phyloP scores from a whole-genome alignment of 1,140 invertebrate genomes.

The Wasmannia auropunctata region DNA sequence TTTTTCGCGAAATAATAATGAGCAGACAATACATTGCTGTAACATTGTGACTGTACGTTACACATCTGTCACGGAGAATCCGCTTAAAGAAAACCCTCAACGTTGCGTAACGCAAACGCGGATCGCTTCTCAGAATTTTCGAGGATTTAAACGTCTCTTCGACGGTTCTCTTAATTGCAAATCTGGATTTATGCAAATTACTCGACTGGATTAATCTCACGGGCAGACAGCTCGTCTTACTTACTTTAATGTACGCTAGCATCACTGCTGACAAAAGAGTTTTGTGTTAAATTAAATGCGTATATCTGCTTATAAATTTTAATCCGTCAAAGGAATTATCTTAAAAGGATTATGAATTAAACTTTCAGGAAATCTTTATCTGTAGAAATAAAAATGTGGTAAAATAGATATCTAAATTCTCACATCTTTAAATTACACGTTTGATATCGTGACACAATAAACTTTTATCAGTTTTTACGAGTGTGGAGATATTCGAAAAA shows the following conservation, averaged over 20 bases:
- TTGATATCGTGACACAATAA: too few species aligned
- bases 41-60: constrained; percentile 8
- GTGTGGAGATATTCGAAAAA: background rate
- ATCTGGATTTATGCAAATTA: constrained; percentile 59
- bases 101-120: constrained; percentile 30
- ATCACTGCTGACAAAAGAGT: background rate
- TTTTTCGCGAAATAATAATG: background rate
- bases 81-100: constrained; percentile 41
- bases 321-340: background rate
- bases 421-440: background rate
- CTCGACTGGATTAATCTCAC: background rate
- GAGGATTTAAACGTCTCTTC: constrained; percentile 23
- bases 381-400: background rate
- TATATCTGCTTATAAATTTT: background rate
- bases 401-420: background rate
- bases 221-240: background rate
- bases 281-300: background rate
- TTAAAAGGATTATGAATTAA: background rate
- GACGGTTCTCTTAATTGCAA: constrained; percentile 36
- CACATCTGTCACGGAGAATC: constrained; percentile 36
- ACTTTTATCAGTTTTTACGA: background rate
- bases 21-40: background rate
- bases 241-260: background rate
- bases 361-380: constrained; percentile 6
- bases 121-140: constrained; percentile 56